Evolutionary conservation across 2,113 vertebrate species (phyloP).

Genomic region (Cygnus buccinator): DNA sequence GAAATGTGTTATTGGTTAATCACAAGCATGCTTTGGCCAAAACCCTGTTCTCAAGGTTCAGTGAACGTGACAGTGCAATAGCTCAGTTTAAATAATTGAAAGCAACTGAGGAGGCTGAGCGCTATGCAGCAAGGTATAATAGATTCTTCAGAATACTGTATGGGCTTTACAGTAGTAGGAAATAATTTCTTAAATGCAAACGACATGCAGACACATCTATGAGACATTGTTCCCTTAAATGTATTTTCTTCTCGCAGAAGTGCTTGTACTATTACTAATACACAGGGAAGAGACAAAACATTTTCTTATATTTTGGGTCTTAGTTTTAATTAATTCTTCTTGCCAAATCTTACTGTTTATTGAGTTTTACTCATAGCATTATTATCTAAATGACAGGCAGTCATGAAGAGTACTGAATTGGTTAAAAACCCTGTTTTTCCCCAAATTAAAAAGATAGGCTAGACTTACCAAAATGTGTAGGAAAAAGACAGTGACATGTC

Average conservation of each 20-base stretch:
- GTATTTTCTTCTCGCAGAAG: not conserved
- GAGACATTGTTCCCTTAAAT: not conserved
- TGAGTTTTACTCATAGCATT: not conserved
- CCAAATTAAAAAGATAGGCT: not conserved
- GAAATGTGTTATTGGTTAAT: conserved; percentile 42
- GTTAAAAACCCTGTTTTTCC: not conserved
- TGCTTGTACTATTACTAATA: not conserved
- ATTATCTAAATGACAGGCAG: not conserved
- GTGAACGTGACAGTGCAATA: conserved; percentile 18
- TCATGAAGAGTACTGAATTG: not conserved
- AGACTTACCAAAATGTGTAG: not conserved
- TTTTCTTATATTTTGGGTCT: not conserved
- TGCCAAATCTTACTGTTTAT: not conserved
- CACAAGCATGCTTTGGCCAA: conserved; percentile 13
- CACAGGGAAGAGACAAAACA: not conserved
- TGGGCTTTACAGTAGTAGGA: not conserved
- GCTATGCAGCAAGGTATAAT: not conserved
- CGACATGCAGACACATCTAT: not conserved
- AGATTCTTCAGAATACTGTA: not conserved
- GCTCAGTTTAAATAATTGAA: conserved; percentile 50
- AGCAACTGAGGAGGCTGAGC: not conserved
- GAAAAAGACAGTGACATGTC: not conserved
- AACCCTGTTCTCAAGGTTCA: conserved; percentile 43
- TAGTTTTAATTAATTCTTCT: not conserved
- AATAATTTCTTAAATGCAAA: conserved; percentile 19